Conservation (phyloP, 2,113 vertebrate genomes). For the human (Homo sapiens) region DNA sequence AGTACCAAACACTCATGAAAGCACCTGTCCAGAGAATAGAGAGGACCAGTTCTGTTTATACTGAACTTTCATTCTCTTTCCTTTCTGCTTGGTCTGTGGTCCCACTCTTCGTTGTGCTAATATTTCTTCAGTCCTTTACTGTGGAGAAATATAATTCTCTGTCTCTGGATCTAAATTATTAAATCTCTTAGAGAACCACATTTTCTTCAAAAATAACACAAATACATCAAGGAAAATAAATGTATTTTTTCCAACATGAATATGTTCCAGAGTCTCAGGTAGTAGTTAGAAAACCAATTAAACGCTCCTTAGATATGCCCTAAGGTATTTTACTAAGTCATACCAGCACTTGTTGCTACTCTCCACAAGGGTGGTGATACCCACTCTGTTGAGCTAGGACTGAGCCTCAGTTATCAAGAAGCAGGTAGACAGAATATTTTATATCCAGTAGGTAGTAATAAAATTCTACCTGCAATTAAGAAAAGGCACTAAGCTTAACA, state of each 20-base stretch:
- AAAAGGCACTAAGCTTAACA: neutral
- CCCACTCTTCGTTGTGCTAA: neutral
- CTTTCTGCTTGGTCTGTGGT: neutral
- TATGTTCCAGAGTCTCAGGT: neutral
- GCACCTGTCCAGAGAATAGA: neutral
- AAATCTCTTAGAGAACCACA: neutral
- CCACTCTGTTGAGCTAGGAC: neutral
- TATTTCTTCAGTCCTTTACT: neutral
- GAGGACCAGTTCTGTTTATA: neutral
- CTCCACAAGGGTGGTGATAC: neutral
- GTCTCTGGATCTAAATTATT: neutral
- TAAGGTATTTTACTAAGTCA: neutral
- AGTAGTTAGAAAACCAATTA: neutral
- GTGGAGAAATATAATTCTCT: constrained; percentile 27
- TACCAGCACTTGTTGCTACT: neutral
- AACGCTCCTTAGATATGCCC: neutral
- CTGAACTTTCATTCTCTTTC: neutral
- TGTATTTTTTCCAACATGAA: neutral
- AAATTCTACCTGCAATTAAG: neutral
- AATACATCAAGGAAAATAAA: neutral
- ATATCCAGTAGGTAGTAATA: neutral
- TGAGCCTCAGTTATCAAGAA: neutral
- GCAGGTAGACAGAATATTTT: neutral
- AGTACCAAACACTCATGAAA: neutral
- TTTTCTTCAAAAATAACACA: constrained; percentile 11